These are phyloP conservation scores for Neoniphon sammara DNA, from an alignment of 2,797 vertebrate genomes.

Conservation along the genomic window DNA sequence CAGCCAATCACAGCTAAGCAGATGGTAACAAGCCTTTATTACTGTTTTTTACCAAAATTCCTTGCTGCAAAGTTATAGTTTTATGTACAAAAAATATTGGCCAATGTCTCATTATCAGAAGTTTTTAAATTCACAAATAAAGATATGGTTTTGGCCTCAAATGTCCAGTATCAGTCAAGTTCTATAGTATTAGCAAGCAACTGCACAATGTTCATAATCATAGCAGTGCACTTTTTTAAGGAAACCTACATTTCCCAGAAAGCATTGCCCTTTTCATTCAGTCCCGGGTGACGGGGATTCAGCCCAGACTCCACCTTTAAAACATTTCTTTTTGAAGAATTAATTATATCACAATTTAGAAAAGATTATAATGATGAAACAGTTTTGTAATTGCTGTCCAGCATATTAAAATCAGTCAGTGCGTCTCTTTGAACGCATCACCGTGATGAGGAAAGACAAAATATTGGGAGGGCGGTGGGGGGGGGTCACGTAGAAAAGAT, in stretches of 20 bases:
- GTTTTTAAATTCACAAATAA: no score
- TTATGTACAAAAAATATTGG: no score
- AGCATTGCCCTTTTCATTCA: constrained; percentile 1
- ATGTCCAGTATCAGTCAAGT: background rate
- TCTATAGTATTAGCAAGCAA: no score
- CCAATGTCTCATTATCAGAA: no score
- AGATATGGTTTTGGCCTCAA: no score
- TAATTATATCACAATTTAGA: constrained; percentile 46
- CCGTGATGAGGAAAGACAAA: constrained; percentile 10
- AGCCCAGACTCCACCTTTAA: constrained; percentile 45
- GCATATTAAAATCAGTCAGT: constrained; percentile 54
- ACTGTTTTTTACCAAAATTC: no score
- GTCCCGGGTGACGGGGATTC: constrained; percentile 23
- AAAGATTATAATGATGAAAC: constrained; percentile 40
- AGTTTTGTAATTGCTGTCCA: constrained; percentile 50
- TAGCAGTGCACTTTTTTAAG: no score
- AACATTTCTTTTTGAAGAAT: constrained; percentile 52
- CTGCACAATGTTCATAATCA: background rate
- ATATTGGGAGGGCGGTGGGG: constrained; percentile 16
- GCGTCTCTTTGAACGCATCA: constrained; percentile 38
- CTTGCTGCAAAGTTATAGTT: no score
- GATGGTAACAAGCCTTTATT: no score
- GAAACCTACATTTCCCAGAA: constrained; percentile 40
- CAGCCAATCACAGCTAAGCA: no score
- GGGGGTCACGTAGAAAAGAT: constrained; percentile 41